Conservation (phyloP, 2,888 invertebrate genomes). For the Philhelius pedissequus region DNA sequence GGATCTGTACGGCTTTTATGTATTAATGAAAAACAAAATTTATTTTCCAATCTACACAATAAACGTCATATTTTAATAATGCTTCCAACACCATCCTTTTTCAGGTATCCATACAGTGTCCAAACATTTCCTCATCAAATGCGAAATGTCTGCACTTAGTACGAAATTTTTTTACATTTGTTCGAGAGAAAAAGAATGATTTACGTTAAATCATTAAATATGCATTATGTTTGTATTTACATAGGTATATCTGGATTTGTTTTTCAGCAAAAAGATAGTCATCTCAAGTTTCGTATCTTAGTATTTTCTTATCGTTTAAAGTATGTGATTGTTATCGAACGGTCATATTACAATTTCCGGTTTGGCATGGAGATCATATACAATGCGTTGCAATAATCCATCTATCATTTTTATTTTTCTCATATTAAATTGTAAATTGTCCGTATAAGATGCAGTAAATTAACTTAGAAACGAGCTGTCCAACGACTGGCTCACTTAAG, state of each 20-base stretch:
- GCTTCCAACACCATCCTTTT: too few relatives aligned
- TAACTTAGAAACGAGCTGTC: conserved; percentile 8
- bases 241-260: neutral
- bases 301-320: conserved; percentile 43
- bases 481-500: neutral
- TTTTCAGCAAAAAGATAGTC: neutral
- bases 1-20: too few relatives aligned
- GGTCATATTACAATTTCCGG: conserved; percentile 50
- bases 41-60: too few relatives aligned
- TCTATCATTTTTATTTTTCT: conserved; percentile 45
- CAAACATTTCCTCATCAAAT: too few relatives aligned
- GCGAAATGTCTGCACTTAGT: too few relatives aligned
- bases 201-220: neutral
- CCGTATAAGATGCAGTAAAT: conserved; percentile 18
- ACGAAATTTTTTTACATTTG: too few relatives aligned
- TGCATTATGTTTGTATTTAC: neutral
- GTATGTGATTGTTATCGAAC: conserved; percentile 49
- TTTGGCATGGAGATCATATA: conserved; percentile 16
- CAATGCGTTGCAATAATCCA: conserved; percentile 27
- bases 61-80: too few relatives aligned
- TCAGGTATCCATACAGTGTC: too few relatives aligned
- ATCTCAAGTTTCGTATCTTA: conserved; percentile 35
- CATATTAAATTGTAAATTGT: conserved; percentile 41
- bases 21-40: too few relatives aligned
- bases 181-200: too few relatives aligned